Evolutionary conservation across 2,113 vertebrate genomes (phyloP).

Genomic region (Nicator chloris): DNA sequence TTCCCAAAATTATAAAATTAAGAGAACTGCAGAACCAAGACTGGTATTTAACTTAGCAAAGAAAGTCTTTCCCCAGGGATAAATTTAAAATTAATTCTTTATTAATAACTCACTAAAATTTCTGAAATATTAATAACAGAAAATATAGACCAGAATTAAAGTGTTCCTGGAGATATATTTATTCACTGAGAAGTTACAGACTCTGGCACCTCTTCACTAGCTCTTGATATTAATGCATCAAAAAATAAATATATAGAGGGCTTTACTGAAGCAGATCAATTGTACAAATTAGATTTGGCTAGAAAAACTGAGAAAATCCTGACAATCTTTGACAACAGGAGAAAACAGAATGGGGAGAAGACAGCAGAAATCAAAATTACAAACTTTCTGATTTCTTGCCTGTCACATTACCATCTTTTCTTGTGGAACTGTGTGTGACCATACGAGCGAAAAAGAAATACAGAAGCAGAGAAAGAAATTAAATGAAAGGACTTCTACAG

Average conservation of each 20-base stretch:
- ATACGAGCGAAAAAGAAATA: not conserved
- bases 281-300: not conserved
- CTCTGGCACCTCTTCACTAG: not conserved
- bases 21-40: not conserved
- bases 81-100: slow-evolving; percentile 34
- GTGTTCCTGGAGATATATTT: not conserved
- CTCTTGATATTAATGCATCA: not conserved
- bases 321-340: not conserved
- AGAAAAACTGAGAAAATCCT: not conserved
- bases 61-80: not conserved
- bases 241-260: not conserved
- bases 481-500: not conserved
- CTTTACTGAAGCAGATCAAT: not conserved
- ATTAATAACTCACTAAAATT: not conserved
- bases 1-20: not conserved
- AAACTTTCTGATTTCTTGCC: not conserved
- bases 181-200: not conserved
- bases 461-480: not conserved
- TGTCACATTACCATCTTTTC: not conserved
- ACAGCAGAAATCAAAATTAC: not conserved
- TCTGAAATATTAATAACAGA: not conserved
- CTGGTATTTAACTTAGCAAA: not conserved
- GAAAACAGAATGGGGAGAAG: not conserved
- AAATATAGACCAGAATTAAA: not conserved
- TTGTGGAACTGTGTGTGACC: not conserved